Percentiles rank a stretch among this genome's conserved stretches.
These are phyloP conservation scores for Microplitis manilae DNA, from an alignment of 2,888 invertebrate species.

Conservation along the genomic window DNA sequence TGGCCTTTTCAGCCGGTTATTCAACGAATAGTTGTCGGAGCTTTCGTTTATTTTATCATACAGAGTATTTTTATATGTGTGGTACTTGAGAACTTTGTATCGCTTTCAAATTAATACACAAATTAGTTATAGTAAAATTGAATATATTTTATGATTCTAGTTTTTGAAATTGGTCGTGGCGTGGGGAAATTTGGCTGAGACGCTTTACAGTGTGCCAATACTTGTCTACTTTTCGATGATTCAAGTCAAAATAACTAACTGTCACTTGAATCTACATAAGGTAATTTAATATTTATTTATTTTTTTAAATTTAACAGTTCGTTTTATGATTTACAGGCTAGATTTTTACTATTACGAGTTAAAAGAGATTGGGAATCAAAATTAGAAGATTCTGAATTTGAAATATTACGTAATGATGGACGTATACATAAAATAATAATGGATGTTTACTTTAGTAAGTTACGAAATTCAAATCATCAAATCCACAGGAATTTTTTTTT, in stretches of 20 bases:
- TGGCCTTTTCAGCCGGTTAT: constrained; percentile 9
- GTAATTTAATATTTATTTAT: background rate
- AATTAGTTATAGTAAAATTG: background rate
- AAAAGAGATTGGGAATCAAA: background rate
- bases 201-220: background rate
- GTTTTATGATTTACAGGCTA: background rate
- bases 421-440: background rate
- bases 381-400: background rate
- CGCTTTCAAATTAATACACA: background rate
- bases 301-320: background rate
- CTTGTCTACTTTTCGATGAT: background rate
- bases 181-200: background rate
- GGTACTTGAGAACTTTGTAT: background rate
- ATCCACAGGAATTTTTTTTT: no score
- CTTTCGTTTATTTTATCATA: background rate
- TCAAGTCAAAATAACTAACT: background rate
- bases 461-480: background rate
- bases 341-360: background rate
- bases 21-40: background rate
- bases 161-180: background rate
- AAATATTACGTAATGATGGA: background rate
- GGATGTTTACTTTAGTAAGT: background rate
- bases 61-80: background rate
- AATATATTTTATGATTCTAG: background rate
- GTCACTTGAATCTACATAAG: background rate